Percentiles rank a stretch among this genome's conserved stretches.
Conservation (phyloP, 37 sponge, comb jelly and placozoan species). For the Aplysina aerophoba region DNA sequence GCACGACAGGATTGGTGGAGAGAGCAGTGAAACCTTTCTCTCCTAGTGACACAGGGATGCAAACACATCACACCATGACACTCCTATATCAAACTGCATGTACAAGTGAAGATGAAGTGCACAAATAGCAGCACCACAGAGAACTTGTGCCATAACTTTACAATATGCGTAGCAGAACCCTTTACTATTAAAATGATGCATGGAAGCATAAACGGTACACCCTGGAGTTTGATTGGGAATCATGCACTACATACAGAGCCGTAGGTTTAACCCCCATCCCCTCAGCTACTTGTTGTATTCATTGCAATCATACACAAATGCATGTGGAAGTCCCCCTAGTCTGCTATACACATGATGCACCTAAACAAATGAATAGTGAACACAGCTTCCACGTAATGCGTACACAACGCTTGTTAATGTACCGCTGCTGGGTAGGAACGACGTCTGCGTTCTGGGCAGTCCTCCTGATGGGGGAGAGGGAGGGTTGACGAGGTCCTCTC, state of each 20-base stretch:
- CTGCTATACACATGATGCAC: no score
- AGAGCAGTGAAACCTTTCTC: conserved; percentile 74
- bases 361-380: no score
- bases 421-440: conserved; percentile 86
- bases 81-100: background rate
- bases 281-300: no score
- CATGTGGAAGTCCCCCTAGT: no score
- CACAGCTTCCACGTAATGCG: background rate
- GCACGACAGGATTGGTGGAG: conserved; percentile 73
- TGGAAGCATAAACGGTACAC: no score
- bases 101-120: background rate
- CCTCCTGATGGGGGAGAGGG: conserved; percentile 14
- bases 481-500: conserved; percentile 52
- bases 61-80: background rate
- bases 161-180: no score
- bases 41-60: conserved; percentile 35
- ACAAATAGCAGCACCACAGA: background rate
- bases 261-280: no score
- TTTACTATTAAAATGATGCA: no score
- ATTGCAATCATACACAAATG: no score
- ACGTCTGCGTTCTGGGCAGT: conserved; percentile 61
- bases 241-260: no score
- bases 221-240: no score
- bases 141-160: background rate
- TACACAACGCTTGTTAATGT: background rate